phyloP scores from a whole-genome alignment of 2,113 vertebrate genomes.

The Ictalurus furcatus region DNA sequence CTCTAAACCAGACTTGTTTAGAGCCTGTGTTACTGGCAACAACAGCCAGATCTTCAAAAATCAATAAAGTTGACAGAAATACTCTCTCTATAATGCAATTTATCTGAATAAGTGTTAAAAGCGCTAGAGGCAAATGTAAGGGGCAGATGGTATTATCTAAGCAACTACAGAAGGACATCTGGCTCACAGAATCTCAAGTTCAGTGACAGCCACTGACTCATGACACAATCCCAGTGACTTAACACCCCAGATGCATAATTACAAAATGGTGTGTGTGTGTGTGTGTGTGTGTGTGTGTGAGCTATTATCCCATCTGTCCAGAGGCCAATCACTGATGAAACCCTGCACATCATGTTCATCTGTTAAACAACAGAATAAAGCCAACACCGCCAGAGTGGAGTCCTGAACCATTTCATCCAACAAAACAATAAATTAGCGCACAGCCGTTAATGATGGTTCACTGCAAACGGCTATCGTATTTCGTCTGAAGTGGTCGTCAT shows the following conservation, averaged over 20 bases:
- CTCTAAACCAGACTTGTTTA: background rate
- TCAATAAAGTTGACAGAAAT: background rate
- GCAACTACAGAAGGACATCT: slow-evolving; percentile 14
- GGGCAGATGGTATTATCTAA: slow-evolving; percentile 30
- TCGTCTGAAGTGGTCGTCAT: too few species aligned
- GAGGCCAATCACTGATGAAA: background rate
- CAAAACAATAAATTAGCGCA: background rate
- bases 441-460: background rate
- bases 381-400: background rate
- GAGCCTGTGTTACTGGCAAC: background rate
- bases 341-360: background rate
- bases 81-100: too few species aligned
- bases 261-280: background rate
- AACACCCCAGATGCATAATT: slow-evolving; percentile 22
- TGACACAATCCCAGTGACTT: slow-evolving; percentile 15
- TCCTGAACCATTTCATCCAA: background rate
- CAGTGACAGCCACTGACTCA: slow-evolving; percentile 17
- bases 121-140: background rate
- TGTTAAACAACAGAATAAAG: slow-evolving; percentile 1
- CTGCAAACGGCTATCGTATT: background rate
- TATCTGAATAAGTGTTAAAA: background rate
- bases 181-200: slow-evolving; percentile 14
- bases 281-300: background rate
- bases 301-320: slow-evolving; percentile 9
- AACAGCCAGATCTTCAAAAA: background rate